Evolutionary conservation across 1,140 invertebrate species (phyloP).

Genomic region (Ips nitidus): DNA sequence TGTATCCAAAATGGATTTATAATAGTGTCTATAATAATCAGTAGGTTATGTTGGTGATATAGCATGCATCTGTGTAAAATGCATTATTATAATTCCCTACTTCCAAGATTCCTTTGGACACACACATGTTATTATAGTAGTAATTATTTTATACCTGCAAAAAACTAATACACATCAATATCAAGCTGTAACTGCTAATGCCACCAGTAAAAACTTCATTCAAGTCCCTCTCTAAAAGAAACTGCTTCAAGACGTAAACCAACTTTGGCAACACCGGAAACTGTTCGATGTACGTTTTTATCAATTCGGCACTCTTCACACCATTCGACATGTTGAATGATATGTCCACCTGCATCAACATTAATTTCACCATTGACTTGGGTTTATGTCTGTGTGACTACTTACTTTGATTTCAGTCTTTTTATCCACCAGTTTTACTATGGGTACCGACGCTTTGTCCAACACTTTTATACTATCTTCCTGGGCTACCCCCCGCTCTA

Average conservation of each 20-base stretch:
- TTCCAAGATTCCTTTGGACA: no score
- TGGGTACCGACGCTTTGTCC: slow-evolving; percentile 96
- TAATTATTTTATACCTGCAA: slow-evolving; percentile 64
- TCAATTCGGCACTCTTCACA: slow-evolving; percentile 92
- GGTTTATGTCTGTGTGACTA: no score
- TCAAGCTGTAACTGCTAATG: slow-evolving; percentile 97
- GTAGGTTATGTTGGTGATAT: no score
- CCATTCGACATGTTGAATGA: slow-evolving; percentile 98
- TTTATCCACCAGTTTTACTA: slow-evolving; percentile 95
- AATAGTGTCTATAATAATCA: no score
- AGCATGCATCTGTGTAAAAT: no score
- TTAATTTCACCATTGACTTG: no score
- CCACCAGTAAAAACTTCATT: slow-evolving; percentile 99
- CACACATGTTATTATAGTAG: not conserved
- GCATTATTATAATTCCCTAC: no score
- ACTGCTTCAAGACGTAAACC: slow-evolving; percentile 97
- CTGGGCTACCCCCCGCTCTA: slow-evolving; percentile 86
- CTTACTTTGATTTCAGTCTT: slow-evolving; percentile 78
- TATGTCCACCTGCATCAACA: slow-evolving; percentile 67
- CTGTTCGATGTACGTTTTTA: slow-evolving; percentile 67
- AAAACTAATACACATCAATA: slow-evolving; percentile 98
- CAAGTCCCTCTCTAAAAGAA: slow-evolving; percentile 92
- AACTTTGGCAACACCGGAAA: slow-evolving; percentile 90
- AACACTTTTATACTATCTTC: slow-evolving; percentile 89
- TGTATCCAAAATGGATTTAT: no score